Conservation (phyloP, 53 echinoderm and acorn worm genomes). For the Henricia sp. region DNA sequence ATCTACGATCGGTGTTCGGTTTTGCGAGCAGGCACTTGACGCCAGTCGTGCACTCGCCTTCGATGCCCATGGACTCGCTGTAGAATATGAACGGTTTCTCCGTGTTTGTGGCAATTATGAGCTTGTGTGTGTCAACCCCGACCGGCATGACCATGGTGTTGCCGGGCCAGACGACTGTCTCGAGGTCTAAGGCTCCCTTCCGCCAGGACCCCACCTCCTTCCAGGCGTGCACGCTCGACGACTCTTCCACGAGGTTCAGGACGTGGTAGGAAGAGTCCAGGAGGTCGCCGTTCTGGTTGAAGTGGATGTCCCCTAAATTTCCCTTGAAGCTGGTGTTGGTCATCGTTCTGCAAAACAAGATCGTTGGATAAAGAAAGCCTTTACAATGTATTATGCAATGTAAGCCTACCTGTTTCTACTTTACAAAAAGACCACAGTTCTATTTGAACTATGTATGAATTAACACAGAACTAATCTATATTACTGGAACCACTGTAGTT, state of each 20-base stretch:
- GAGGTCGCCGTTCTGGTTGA: conserved; percentile 65
- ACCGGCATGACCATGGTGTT: conserved; percentile 66
- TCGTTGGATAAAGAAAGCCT: too few species aligned
- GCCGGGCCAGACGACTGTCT: conserved; percentile 71
- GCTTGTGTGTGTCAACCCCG: conserved; percentile 65
- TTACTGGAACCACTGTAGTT: too few species aligned
- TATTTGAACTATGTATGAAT: too few species aligned
- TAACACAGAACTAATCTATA: too few species aligned
- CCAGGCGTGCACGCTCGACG: conserved; percentile 35
- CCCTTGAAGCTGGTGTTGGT: conserved; percentile 58
- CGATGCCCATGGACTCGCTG: conserved; percentile 24
- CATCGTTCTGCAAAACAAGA: conserved; percentile 57
- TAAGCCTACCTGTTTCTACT: too few species aligned
- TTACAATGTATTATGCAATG: too few species aligned
- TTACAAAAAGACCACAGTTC: too few species aligned
- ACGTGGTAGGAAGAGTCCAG: conserved; percentile 53
- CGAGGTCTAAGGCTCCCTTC: conserved; percentile 41
- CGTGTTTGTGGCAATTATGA: conserved; percentile 67
- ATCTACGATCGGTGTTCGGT: conserved; percentile 17
- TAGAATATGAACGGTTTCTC: conserved; percentile 75
- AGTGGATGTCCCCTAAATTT: conserved; percentile 44
- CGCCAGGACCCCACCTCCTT: conserved; percentile 70
- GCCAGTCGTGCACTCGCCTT: conserved; percentile 65
- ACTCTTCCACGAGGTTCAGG: conserved; percentile 58
- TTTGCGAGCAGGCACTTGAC: conserved; percentile 49